These are phyloP conservation scores for Odocoileus virginianus DNA, from an alignment of 2,113 vertebrate species.

Conservation along the genomic window DNA sequence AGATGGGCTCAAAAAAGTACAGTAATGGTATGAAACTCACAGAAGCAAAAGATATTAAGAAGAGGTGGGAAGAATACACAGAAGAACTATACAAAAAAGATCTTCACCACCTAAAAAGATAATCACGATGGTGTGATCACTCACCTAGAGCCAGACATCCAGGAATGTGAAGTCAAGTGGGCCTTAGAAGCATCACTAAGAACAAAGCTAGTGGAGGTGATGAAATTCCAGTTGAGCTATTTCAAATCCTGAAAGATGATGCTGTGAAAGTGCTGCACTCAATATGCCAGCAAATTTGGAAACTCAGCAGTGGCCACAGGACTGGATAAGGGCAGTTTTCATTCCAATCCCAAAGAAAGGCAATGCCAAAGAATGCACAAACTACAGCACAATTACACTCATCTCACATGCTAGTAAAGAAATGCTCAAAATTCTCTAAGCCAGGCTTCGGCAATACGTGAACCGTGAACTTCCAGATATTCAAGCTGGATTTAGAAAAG, in stretches of 20 bases:
- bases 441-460: background rate
- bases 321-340: background rate
- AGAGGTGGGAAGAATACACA: background rate
- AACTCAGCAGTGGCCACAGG: background rate
- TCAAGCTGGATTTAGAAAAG: background rate
- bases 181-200: background rate
- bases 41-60: background rate
- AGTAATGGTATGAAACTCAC: background rate
- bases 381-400: background rate
- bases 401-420: background rate
- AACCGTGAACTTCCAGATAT: background rate
- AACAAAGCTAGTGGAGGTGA: background rate
- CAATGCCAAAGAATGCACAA: background rate
- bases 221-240: background rate
- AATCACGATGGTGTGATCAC: background rate
- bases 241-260: background rate
- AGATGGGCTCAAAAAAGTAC: background rate
- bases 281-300: background rate
- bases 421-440: background rate
- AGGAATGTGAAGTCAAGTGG: background rate
- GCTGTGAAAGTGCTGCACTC: background rate
- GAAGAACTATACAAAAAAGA: background rate
- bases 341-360: background rate
- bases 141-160: background rate
- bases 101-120: background rate